A percentile compares a stretch with the other conserved stretches of the same genome.
These are phyloP conservation scores for Scylla paramamosain DNA, from an alignment of 1,140 invertebrate genomes.

Conservation along the genomic window DNA sequence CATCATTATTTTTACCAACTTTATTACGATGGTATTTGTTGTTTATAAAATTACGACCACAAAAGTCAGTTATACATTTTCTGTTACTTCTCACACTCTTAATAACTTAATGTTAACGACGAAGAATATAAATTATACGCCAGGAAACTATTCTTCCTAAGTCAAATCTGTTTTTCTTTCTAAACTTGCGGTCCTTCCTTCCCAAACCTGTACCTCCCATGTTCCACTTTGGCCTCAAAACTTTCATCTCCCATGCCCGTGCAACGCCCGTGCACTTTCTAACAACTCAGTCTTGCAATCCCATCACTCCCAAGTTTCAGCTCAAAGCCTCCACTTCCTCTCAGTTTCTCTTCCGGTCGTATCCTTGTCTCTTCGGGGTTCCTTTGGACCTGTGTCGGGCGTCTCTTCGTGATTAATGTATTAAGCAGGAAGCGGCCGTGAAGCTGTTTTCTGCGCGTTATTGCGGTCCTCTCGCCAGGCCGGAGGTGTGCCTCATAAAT, in stretches of 20 bases:
- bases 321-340: neutral
- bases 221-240: neutral
- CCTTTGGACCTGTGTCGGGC: neutral
- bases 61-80: too few relatives aligned
- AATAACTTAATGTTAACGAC: too few relatives aligned
- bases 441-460: neutral
- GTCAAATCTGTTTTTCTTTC: too few relatives aligned
- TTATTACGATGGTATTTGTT: too few relatives aligned
- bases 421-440: neutral
- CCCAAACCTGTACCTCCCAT: neutral
- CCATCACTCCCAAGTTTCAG: neutral
- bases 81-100: too few relatives aligned
- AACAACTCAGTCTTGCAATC: neutral
- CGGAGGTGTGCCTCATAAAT: constrained; percentile 1
- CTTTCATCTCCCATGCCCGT: neutral
- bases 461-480: neutral
- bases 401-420: neutral
- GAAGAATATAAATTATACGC: too few relatives aligned
- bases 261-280: neutral
- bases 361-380: neutral
- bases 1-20: too few relatives aligned
- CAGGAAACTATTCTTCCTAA: too few relatives aligned
- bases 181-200: too few relatives aligned
- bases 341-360: too few relatives aligned
- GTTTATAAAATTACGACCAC: too few relatives aligned